Conservation (phyloP, 64 coral and sea anemone genomes). For the Pocillopora verrucosa region DNA sequence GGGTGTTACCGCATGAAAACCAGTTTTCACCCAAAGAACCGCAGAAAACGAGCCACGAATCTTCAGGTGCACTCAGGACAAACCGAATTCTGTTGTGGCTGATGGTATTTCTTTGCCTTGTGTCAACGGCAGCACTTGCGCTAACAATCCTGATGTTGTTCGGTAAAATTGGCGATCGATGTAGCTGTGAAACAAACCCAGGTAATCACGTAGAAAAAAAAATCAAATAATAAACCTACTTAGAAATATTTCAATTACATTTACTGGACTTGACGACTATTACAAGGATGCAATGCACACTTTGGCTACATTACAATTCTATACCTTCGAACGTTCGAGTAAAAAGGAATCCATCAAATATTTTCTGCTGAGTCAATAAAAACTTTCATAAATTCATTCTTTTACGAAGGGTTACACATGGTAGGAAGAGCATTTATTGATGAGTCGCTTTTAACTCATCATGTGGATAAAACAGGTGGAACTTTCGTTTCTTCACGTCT, state of each 20-base stretch:
- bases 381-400: too few relatives aligned
- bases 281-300: too few relatives aligned
- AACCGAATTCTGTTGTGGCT: neutral
- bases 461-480: too few relatives aligned
- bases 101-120: neutral
- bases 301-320: too few relatives aligned
- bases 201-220: neutral
- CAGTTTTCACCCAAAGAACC: neutral
- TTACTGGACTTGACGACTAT: neutral
- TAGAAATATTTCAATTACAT: neutral
- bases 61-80: neutral
- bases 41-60: neutral
- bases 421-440: too few relatives aligned
- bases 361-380: too few relatives aligned
- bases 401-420: too few relatives aligned
- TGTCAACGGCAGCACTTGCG: neutral
- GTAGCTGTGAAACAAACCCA: neutral
- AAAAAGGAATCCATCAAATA: too few relatives aligned
- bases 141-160: constrained; percentile 21
- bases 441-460: too few relatives aligned
- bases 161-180: constrained; percentile 10
- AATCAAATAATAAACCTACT: neutral
- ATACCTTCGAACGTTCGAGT: too few relatives aligned
- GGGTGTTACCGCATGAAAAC: neutral
- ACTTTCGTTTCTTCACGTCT: too few relatives aligned